Evolutionary conservation across 2,797 vertebrate genomes (phyloP), one percentile per base, ranked within the genome.

Genomic region (Brachyrhaphis roseni): DNA sequence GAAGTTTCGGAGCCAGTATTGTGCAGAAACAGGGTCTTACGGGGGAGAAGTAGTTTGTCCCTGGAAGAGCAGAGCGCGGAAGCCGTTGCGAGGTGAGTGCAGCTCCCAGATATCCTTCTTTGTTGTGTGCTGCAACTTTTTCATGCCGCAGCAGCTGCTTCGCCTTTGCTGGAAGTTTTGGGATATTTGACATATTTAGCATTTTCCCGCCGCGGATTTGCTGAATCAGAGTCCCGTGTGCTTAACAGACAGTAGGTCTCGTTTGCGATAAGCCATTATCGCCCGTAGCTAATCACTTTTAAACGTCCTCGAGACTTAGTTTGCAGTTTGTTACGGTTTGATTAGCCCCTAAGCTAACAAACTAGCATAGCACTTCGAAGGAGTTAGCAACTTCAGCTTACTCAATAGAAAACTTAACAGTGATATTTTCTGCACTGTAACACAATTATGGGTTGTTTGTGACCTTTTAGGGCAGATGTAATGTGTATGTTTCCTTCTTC

Each of bases 171-270:
- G 74, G 92, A 94, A 94, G 93, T 95, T 95, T 95, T 96, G 87
- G 92, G 94, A 95, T 96, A 89, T 95, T 93, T 95, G 84, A 91
- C 94, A 95, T 95, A 90, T 95, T 95, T 95, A 84, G 85, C 94
- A 95, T 95, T 94, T 95, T 90, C 91, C 83, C 85, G 83, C 86
- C 13, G 82, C 78, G 28, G 66, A 79, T 84, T 87, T 71, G 87
- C 86, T 87, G 88, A 89, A 82, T 90, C 92, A 57, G 76, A 76
- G 31, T 28, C 55, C 74, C 51, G 20, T 41, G 81, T 79, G 57
- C 85, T 78, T 51, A 43, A 36, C 78, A 0, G 62, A 55, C 72
- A 82, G 74, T 68, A 57, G 53, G 62, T 62, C 10, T 39, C 26
- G 74, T 72, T 8, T 79, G 73, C 36, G 15, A 51, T 15, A 28